Conservation (phyloP, 1,140 invertebrate species). For the Trissolcus basalis region DNA sequence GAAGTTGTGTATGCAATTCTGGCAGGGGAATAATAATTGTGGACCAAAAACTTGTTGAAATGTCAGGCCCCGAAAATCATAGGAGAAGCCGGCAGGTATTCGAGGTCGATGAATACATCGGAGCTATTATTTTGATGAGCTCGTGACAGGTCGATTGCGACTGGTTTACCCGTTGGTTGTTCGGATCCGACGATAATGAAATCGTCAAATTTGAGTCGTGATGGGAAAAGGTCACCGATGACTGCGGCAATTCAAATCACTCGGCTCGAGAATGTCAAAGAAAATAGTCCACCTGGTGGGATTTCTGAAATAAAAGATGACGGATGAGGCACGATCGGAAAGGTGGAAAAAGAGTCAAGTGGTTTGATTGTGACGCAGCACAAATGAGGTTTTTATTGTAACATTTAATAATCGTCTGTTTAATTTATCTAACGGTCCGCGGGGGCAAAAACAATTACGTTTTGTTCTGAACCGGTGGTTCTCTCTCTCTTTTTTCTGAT, state of each 20-base stretch:
- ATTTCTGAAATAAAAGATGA: no score
- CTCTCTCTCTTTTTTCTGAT: constrained; percentile 12
- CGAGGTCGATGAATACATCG: neutral
- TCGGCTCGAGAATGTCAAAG: no score
- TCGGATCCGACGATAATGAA: neutral
- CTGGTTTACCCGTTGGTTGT: no score
- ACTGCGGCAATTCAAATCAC: no score
- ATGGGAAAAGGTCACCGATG: neutral
- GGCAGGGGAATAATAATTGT: neutral
- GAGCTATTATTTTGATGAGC: constrained; percentile 20
- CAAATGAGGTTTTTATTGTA: no score
- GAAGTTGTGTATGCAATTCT: constrained; percentile 18
- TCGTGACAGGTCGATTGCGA: constrained; percentile 10
- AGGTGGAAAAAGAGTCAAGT: neutral
- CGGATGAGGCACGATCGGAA: no score
- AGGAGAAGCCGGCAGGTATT: no score
- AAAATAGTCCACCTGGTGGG: no score
- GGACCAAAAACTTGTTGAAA: constrained; percentile 15
- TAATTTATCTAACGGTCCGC: constrained; percentile 26
- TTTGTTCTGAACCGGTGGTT: no score
- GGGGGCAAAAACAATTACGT: neutral
- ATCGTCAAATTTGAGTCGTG: constrained; percentile 1
- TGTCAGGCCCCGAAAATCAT: no score
- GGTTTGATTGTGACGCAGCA: no score
- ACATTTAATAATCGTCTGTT: constrained; percentile 10